Evolutionary conservation across 2,888 invertebrate species (phyloP), one percentile per base, ranked within the genome.

Genomic region (Netelia inedita): DNA sequence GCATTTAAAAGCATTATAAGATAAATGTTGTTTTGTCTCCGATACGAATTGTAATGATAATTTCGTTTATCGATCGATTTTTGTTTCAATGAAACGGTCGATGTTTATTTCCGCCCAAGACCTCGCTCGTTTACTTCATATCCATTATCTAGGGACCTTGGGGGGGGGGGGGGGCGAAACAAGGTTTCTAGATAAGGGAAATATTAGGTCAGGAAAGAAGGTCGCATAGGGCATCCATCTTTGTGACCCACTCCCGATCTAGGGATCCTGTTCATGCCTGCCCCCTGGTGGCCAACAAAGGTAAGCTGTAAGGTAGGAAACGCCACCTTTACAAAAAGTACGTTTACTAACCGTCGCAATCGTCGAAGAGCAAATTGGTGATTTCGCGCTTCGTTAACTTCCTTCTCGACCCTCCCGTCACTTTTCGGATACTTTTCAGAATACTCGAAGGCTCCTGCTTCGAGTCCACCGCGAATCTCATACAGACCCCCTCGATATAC

Each of bases 291-390:
- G 3, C 3, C 10, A 46, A 14, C 10, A 46, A 46, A 14, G 46
- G 46, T 14, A 46, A 46, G 10, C 46, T 14, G 0, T 46, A 14
- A 11, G 46, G 1, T 14, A 14, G 46, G 3, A 46, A 46, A 46
- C 11, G 46, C 14, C 3, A 46, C 10, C 2, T 46, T 46, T 11
- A 14, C 10, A 14, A 2, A 6, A 41, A 46, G 2, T 11, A 11
- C 35, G 0, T 46, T 79, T 43, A 85, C 91, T 82, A 53, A 92
- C 92, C 90, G 63, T 71, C 63, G 72, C 92, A 91, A 83, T 73
- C 80, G 46, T 90, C 91, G 68, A 92, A 91, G 5, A 92, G 76
- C 82, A 92, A 68, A 75, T 89, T 87, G 11, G 83, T 83, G 69
- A 91, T 79, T 61, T 89, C 82, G 19, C 78, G 85, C 66, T 79